These are phyloP conservation scores for Brassicogethes aeneus DNA, from an alignment of 2,888 invertebrate species.

Conservation along the genomic window DNA sequence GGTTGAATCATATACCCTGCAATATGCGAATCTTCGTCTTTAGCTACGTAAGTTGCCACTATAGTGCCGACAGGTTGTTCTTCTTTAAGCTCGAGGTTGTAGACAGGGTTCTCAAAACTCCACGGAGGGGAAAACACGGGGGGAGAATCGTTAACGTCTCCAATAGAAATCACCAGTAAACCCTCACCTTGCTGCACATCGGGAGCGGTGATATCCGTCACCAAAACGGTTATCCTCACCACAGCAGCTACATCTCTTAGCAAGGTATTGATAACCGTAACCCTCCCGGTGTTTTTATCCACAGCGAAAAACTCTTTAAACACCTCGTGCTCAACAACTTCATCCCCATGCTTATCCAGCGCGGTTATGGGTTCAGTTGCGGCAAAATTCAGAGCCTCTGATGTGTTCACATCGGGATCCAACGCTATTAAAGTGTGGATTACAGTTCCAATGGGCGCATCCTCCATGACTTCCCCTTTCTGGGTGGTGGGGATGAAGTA, in stretches of 20 bases:
- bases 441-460: conserved; percentile 61
- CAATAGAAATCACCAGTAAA: conserved; percentile 56
- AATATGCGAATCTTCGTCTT: conserved; percentile 76
- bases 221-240: conserved; percentile 68
- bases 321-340: conserved; percentile 43
- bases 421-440: conserved; percentile 64
- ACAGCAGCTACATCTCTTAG: conserved; percentile 63
- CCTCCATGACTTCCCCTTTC: conserved; percentile 72
- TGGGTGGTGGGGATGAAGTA: conserved; percentile 72
- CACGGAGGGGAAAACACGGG: conserved; percentile 66
- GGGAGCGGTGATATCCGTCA: conserved; percentile 73
- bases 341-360: conserved; percentile 74
- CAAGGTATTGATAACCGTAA: conserved; percentile 54
- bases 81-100: conserved; percentile 62
- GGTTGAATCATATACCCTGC: conserved; percentile 64
- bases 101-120: conserved; percentile 55
- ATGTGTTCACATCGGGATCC: conserved; percentile 69
- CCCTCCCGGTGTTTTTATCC: conserved; percentile 51
- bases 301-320: conserved; percentile 59
- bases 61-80: conserved; percentile 74
- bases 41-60: conserved; percentile 67
- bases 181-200: conserved; percentile 71
- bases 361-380: conserved; percentile 66
- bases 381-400: conserved; percentile 58
- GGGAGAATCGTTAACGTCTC: conserved; percentile 61